phyloP scores from a whole-genome alignment of 2,797 vertebrate genomes.

The Delichon dasypus region DNA sequence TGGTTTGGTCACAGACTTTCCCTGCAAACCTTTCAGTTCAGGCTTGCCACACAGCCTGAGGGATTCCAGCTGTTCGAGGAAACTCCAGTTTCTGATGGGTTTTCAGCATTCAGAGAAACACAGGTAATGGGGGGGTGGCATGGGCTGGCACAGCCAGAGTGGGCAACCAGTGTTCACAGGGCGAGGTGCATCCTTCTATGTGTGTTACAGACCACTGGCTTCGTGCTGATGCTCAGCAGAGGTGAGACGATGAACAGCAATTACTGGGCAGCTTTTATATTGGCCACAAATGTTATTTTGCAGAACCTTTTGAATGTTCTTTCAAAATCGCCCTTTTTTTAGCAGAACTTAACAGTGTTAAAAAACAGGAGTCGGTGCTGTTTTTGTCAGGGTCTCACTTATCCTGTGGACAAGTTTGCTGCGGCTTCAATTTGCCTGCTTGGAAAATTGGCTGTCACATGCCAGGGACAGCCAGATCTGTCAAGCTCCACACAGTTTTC shows the following conservation, averaged over 20 bases:
- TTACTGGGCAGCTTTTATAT: neutral
- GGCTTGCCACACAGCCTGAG: neutral
- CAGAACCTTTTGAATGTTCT: neutral
- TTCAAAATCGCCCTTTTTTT: neutral
- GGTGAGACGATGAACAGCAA: neutral
- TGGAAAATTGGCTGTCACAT: slow-evolving; percentile 62
- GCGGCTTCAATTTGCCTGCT: slow-evolving; percentile 51
- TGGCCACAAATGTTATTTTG: neutral
- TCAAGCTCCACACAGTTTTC: slow-evolving; percentile 53
- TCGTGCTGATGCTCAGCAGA: neutral
- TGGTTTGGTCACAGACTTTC: slow-evolving; percentile 34
- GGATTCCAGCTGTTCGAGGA: slow-evolving; percentile 35
- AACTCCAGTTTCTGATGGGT: slow-evolving; percentile 35
- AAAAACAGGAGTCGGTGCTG: neutral
- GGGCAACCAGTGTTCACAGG: neutral
- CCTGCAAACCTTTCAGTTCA: neutral
- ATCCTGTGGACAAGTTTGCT: slow-evolving; percentile 15
- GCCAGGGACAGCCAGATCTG: slow-evolving; percentile 66
- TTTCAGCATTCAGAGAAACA: neutral
- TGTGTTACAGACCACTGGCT: neutral
- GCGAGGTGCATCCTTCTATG: neutral
- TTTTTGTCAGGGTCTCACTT: slow-evolving; percentile 47
- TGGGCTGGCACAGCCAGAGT: neutral
- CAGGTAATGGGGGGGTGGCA: neutral
- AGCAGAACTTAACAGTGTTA: neutral